Percentiles rank a stretch among this genome's conserved stretches.
phyloP scores from a whole-genome alignment of 2,113 vertebrate species.

The Triplophysa siluroides region DNA sequence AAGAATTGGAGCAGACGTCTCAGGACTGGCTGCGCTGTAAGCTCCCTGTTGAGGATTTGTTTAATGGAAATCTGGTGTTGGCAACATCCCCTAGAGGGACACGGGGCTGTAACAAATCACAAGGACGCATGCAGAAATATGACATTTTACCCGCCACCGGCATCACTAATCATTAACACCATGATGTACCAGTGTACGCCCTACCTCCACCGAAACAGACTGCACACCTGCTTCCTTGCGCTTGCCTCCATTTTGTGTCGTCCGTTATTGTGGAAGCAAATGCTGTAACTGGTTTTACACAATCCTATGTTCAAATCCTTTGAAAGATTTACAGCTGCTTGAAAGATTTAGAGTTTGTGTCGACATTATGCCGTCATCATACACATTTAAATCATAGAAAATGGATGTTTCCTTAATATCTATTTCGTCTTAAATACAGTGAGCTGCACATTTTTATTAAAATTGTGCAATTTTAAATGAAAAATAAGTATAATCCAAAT shows the following conservation, averaged over 20 bases:
- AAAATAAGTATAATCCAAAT: too few relatives aligned
- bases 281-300: conserved; percentile 4
- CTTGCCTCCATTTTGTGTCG: conserved; percentile 36
- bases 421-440: too few relatives aligned
- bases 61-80: conserved; percentile 61
- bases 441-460: too few relatives aligned
- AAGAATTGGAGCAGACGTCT: conserved; percentile 58
- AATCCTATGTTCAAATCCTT: conserved; percentile 21
- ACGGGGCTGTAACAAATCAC: conserved; percentile 53
- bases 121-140: conserved; percentile 45
- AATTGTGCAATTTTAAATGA: too few relatives aligned
- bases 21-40: conserved; percentile 48
- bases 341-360: background rate
- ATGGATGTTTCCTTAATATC: too few relatives aligned
- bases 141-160: conserved; percentile 58
- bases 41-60: conserved; percentile 49
- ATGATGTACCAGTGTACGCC: conserved; percentile 17
- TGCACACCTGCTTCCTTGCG: conserved; percentile 20
- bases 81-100: conserved; percentile 47
- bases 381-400: background rate
- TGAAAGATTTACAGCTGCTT: background rate
- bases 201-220: conserved; percentile 12
- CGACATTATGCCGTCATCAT: background rate
- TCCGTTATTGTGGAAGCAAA: conserved; percentile 8
- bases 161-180: conserved; percentile 53